A percentile compares a stretch with the other conserved stretches of the same genome.
Conservation (phyloP, 2,113 vertebrate genomes). For the Labrus mixtus region DNA sequence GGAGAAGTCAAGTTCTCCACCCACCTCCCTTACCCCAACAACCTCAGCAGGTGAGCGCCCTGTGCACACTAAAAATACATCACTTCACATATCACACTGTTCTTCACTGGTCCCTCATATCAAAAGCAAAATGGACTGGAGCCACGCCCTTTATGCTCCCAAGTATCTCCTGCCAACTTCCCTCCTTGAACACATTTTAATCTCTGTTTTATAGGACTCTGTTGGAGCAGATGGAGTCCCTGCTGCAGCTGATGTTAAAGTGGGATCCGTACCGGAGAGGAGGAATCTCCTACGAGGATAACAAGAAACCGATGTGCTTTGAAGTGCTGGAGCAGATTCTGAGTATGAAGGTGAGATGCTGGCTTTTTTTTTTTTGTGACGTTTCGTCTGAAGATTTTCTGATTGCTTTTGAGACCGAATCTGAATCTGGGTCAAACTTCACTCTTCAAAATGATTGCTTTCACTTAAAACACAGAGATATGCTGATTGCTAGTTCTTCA, state of each 20-base stretch:
- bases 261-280: slow-evolving; percentile 95
- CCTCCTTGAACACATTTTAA: not conserved
- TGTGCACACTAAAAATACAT: not conserved
- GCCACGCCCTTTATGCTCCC: not conserved
- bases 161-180: not conserved
- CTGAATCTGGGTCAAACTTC: not conserved
- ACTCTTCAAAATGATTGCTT: not conserved
- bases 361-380: not conserved
- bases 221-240: slow-evolving; percentile 88
- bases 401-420: not conserved
- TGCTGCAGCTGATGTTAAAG: slow-evolving; percentile 93
- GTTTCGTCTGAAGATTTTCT: not conserved
- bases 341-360: slow-evolving; percentile 89
- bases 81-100: not conserved
- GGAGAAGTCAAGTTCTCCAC: slow-evolving; percentile 94
- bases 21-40: slow-evolving; percentile 94
- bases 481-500: not conserved
- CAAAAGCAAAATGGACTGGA: not conserved
- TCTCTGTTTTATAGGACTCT: slow-evolving; percentile 85
- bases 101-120: not conserved
- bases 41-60: slow-evolving; percentile 87
- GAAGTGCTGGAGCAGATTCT: slow-evolving; percentile 91
- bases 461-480: not conserved
- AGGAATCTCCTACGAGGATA: slow-evolving; percentile 82
- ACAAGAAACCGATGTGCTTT: slow-evolving; percentile 88